Conservation (phyloP, 2,113 vertebrate genomes). For the Kryptolebias marmoratus region DNA sequence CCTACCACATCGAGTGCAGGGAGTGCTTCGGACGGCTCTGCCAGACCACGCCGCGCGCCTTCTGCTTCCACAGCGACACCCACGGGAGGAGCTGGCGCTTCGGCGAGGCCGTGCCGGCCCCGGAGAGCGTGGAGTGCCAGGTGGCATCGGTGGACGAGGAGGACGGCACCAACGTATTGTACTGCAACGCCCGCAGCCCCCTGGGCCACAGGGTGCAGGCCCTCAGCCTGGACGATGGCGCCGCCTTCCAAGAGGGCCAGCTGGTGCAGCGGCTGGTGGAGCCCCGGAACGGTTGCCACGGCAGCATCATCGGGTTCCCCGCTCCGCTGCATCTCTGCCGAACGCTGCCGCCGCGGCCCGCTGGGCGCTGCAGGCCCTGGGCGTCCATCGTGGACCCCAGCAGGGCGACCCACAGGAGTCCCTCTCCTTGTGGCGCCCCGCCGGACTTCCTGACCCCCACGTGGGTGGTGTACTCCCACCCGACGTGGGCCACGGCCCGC, state of each 20-base stretch:
- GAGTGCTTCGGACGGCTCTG: constrained; percentile 90
- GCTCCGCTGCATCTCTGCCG: constrained; percentile 72
- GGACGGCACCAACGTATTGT: constrained; percentile 83
- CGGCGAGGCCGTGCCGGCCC: constrained; percentile 85
- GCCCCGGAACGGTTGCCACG: constrained; percentile 89
- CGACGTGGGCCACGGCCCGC: constrained; percentile 82
- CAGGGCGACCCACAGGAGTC: background rate
- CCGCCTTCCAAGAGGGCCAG: constrained; percentile 86
- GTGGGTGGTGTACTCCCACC: constrained; percentile 93
- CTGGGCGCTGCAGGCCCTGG: constrained; percentile 41
- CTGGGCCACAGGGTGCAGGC: constrained; percentile 91
- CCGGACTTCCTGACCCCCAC: constrained; percentile 80
- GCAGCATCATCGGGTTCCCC: constrained; percentile 90
- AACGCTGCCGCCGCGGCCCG: background rate
- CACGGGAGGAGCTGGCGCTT: constrained; percentile 87
- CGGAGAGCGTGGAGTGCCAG: constrained; percentile 92
- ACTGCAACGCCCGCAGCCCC: constrained; percentile 92
- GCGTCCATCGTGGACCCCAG: constrained; percentile 14
- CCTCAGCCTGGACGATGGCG: constrained; percentile 85
- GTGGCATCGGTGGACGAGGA: constrained; percentile 88
- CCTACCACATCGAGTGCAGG: constrained; percentile 90
- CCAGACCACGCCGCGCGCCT: constrained; percentile 87
- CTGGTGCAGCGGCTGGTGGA: constrained; percentile 87
- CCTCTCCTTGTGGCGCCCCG: background rate
- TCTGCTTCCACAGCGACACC: constrained; percentile 92